phyloP scores from a whole-genome alignment of 2,888 invertebrate species.

The Acleris holmiana region DNA sequence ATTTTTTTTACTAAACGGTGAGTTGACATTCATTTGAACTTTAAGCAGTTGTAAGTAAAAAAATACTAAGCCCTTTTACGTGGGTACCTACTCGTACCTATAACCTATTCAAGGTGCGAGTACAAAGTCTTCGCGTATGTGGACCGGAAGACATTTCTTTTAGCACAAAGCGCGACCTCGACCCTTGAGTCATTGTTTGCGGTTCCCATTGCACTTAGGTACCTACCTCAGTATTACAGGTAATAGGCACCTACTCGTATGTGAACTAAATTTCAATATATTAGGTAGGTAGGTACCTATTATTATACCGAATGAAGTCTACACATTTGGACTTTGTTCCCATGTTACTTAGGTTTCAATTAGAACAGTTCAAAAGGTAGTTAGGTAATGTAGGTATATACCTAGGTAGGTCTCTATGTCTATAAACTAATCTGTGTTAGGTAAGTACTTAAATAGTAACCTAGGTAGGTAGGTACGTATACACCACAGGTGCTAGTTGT shows the following conservation, averaged over 20 bases:
- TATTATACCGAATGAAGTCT: neutral
- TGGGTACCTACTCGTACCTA: neutral
- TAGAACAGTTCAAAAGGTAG: too few species aligned
- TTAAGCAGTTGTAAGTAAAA: conserved; percentile 2
- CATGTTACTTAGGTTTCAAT: too few species aligned
- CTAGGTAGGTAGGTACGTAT: too few species aligned
- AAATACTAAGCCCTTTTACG: neutral
- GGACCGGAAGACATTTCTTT: conserved; percentile 21
- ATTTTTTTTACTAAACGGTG: conserved; percentile 14
- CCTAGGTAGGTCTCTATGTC: too few species aligned
- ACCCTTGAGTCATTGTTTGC: conserved; percentile 26
- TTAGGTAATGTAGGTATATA: too few species aligned
- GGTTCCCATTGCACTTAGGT: conserved; percentile 29
- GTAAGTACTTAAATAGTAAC: too few species aligned
- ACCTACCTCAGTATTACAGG: conserved; percentile 1
- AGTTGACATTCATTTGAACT: conserved; percentile 23
- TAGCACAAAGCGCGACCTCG: conserved; percentile 28
- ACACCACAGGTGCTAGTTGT: too few species aligned
- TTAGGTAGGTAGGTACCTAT: neutral
- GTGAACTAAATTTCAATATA: neutral
- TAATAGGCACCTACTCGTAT: too few species aligned
- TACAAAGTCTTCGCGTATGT: neutral
- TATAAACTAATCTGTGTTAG: too few species aligned
- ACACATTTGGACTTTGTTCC: too few species aligned
- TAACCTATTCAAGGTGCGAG: neutral